Evolutionary conservation across 2,888 invertebrate species (phyloP).

Genomic region (Crocallis elinguaria): DNA sequence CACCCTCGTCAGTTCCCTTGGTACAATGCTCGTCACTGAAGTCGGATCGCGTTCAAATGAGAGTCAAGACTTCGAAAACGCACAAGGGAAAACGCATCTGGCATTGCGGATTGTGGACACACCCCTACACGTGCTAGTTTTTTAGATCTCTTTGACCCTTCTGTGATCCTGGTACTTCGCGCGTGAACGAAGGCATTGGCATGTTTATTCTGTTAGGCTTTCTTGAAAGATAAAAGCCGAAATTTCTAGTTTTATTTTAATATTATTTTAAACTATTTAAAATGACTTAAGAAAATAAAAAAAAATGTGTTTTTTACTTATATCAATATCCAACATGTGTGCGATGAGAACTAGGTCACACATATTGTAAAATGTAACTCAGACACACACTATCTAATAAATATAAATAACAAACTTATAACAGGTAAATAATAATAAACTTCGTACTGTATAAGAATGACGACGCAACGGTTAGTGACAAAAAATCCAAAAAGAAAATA

Average conservation of each 20-base stretch:
- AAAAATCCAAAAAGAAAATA: too few relatives aligned
- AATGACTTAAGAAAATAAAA: neutral
- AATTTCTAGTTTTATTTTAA: neutral
- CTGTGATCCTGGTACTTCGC: slow-evolving; percentile 33
- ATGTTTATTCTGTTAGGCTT: neutral
- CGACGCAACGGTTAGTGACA: too few relatives aligned
- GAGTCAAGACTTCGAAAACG: slow-evolving; percentile 29
- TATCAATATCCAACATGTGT: too few relatives aligned
- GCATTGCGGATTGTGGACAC: slow-evolving; percentile 16
- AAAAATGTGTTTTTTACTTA: too few relatives aligned
- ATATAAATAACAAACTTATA: too few relatives aligned
- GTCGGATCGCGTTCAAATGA: slow-evolving; percentile 40
- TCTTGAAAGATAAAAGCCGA: neutral
- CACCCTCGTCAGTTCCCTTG: slow-evolving; percentile 35
- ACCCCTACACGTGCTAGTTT: slow-evolving; percentile 24
- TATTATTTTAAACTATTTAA: neutral
- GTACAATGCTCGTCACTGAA: slow-evolving; percentile 37
- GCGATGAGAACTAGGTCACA: too few relatives aligned
- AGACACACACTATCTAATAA: too few relatives aligned
- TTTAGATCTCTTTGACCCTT: slow-evolving; percentile 29
- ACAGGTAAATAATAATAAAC: too few relatives aligned
- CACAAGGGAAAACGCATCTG: slow-evolving; percentile 37
- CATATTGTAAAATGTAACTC: too few relatives aligned
- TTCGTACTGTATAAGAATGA: too few relatives aligned
- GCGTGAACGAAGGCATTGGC: slow-evolving; percentile 19